Percentiles rank a stretch among this genome's conserved stretches.
phyloP scores from a whole-genome alignment of 2,888 invertebrate genomes.

The Heliconius ismenius region DNA sequence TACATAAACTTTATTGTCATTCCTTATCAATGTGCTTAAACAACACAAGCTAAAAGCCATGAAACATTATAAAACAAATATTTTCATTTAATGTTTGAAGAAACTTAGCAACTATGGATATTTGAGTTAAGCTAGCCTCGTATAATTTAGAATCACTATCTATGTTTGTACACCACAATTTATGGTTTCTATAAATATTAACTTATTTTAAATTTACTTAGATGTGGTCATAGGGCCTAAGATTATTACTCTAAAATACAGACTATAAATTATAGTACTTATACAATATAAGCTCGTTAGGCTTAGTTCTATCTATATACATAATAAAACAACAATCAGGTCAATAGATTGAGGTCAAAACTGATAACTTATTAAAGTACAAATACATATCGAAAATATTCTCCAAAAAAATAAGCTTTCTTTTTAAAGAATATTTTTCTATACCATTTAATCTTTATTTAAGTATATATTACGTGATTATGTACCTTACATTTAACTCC shows the following conservation, averaged over 20 bases:
- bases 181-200: constrained; percentile 29
- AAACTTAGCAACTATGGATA: constrained; percentile 15
- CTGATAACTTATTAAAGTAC: background rate
- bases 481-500: too few species aligned
- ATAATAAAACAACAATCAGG: background rate
- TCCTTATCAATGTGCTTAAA: background rate
- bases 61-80: constrained; percentile 19
- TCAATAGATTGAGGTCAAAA: background rate
- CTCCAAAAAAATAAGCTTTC: background rate
- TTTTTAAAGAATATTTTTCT: background rate
- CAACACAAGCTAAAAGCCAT: background rate
- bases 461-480: background rate
- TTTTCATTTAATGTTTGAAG: constrained; percentile 8
- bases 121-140: constrained; percentile 25
- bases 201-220: constrained; percentile 12
- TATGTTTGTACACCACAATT: constrained; percentile 33
- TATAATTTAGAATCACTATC: constrained; percentile 29
- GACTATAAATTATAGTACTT: background rate
- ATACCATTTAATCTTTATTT: background rate
- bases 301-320: background rate
- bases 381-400: background rate
- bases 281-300: background rate
- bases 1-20: background rate
- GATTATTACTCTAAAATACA: background rate
- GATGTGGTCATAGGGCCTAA: background rate